phyloP scores from a whole-genome alignment of 2,797 vertebrate species.

The Meriones psammophilus region DNA sequence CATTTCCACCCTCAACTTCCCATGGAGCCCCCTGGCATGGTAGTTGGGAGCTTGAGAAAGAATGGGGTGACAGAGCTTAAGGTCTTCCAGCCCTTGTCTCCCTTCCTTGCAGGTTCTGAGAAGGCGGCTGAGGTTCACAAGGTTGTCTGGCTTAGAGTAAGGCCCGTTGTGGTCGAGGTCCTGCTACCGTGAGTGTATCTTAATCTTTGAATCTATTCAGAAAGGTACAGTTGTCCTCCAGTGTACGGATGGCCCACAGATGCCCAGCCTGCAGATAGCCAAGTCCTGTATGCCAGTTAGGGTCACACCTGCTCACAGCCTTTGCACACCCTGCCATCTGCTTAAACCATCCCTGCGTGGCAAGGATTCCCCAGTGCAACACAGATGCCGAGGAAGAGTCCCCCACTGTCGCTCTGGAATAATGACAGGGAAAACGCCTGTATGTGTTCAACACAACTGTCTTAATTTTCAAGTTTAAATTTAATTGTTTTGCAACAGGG shows the following conservation, averaged over 20 bases:
- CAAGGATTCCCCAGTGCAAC: not conserved
- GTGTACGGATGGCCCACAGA: not conserved
- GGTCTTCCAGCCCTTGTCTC: not conserved
- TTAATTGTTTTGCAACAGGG: not conserved
- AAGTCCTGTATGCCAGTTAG: not conserved
- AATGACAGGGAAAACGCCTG: not conserved
- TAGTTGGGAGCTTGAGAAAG: not conserved
- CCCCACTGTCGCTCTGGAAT: not conserved
- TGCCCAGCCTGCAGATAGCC: not conserved
- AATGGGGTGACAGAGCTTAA: rapidly evolving
- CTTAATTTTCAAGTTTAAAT: not conserved
- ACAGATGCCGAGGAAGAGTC: rapidly evolving
- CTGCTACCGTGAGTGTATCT: not conserved
- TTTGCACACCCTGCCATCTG: not conserved
- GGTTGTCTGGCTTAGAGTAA: not conserved
- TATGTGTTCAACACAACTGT: not conserved
- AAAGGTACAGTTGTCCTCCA: not conserved
- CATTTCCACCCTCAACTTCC: not conserved
- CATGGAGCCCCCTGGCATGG: not conserved
- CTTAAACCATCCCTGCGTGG: not conserved
- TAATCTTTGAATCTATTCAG: not conserved
- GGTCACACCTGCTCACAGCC: not conserved
- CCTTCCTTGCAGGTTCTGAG: rapidly evolving
- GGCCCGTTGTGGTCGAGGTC: rapidly evolving
- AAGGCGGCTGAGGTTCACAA: rapidly evolving